These are phyloP conservation scores for Tanaodytes sp. DNA, from an alignment of 2,888 invertebrate genomes.

Conservation along the genomic window DNA sequence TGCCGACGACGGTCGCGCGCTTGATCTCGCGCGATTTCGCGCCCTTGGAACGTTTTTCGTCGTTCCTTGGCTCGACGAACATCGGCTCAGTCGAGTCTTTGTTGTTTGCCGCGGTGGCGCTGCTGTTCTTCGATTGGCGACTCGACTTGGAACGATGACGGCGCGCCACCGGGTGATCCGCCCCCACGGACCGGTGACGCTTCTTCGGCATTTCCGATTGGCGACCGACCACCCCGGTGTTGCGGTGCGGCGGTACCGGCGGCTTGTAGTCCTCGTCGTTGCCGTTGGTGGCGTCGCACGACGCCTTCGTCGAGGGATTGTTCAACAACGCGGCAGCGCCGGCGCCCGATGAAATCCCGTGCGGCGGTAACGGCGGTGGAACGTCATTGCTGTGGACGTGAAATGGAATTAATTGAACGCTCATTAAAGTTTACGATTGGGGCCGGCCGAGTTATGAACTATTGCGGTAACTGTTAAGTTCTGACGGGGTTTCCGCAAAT, in stretches of 20 bases:
- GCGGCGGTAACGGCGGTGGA: slow-evolving; percentile 75
- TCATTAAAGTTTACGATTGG: too few relatives aligned
- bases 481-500: too few relatives aligned
- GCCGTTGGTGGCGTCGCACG: slow-evolving; percentile 60
- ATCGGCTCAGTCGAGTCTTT: slow-evolving; percentile 51
- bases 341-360: slow-evolving; percentile 70
- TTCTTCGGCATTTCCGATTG: slow-evolving; percentile 67
- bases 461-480: too few relatives aligned
- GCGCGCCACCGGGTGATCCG: slow-evolving; percentile 66
- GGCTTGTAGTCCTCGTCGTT: slow-evolving; percentile 83
- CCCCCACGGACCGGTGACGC: slow-evolving; percentile 70
- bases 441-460: too few relatives aligned
- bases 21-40: slow-evolving; percentile 78
- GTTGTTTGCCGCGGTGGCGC: slow-evolving; percentile 52
- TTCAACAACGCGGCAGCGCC: slow-evolving; percentile 54
- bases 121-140: slow-evolving; percentile 58
- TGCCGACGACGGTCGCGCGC: slow-evolving; percentile 88
- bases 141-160: slow-evolving; percentile 61
- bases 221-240: slow-evolving; percentile 78
- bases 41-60: slow-evolving; percentile 62
- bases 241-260: slow-evolving; percentile 90
- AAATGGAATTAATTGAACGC: too few relatives aligned
- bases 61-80: slow-evolving; percentile 67
- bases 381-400: slow-evolving; percentile 70
- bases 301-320: slow-evolving; percentile 36